These are phyloP conservation scores for Bufotes viridis DNA, from an alignment of 2,797 vertebrate genomes.

Conservation along the genomic window DNA sequence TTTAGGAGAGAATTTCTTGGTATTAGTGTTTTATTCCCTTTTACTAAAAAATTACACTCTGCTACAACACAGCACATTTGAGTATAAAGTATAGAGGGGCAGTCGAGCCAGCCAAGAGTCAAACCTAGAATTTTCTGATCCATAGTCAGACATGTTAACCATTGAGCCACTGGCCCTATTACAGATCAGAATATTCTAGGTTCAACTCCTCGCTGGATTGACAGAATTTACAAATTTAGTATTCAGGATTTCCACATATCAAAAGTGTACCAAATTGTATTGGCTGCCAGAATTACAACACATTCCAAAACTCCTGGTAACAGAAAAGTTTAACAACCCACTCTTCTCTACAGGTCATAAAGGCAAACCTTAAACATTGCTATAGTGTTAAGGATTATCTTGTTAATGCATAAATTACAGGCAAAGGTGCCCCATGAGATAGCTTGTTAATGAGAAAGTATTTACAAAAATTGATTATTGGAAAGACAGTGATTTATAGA, in stretches of 20 bases:
- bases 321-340: background rate
- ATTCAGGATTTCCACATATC: background rate
- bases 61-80: no score
- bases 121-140: no score
- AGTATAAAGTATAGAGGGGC: no score
- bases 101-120: no score
- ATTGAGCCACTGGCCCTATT: no score
- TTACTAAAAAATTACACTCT: no score
- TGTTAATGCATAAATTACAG: constrained; percentile 52
- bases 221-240: background rate
- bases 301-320: background rate
- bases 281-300: background rate
- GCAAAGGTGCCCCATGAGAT: constrained; percentile 46
- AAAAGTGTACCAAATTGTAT: background rate
- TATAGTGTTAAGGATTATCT: background rate
- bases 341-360: background rate
- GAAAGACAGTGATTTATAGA: constrained; percentile 60
- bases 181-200: no score
- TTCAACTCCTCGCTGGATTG: no score
- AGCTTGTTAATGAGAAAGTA: constrained; percentile 49
- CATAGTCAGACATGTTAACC: no score
- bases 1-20: background rate
- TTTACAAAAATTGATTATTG: constrained; percentile 61
- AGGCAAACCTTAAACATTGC: background rate
- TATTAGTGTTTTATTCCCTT: background rate